These are phyloP conservation scores for Tympanoctomys barrerae DNA, from an alignment of 2,797 vertebrate species.

Conservation along the genomic window DNA sequence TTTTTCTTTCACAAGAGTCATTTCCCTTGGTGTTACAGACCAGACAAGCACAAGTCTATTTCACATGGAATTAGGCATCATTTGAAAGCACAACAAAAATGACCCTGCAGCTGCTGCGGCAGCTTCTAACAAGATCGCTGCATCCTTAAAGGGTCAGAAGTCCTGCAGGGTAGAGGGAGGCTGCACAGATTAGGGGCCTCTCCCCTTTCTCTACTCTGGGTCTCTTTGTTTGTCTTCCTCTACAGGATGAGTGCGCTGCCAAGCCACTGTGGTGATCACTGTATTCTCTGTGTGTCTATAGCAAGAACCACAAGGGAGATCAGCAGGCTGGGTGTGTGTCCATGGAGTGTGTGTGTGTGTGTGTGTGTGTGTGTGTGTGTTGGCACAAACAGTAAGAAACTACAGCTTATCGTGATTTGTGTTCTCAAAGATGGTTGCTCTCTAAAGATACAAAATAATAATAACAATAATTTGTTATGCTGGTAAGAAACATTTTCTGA, in stretches of 20 bases:
- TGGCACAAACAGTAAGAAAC: background rate
- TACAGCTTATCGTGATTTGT: constrained; percentile 34
- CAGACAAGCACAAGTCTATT: constrained; percentile 44
- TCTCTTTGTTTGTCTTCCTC: constrained; percentile 7
- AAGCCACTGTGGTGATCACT: background rate
- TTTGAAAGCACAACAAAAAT: constrained; percentile 60
- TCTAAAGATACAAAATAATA: constrained; percentile 54
- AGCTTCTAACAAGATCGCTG: constrained; percentile 19
- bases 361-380: background rate
- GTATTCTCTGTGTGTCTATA: background rate
- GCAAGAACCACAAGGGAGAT: background rate
- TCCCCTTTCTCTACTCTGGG: background rate
- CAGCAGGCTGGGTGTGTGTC: background rate
- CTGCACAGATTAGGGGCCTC: constrained; percentile 5
- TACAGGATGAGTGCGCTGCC: background rate
- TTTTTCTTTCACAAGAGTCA: constrained; percentile 39
- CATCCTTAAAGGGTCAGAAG: background rate
- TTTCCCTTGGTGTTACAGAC: constrained; percentile 21
- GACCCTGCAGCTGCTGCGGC: background rate
- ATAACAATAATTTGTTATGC: constrained; percentile 52
- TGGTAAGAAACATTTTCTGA: constrained; percentile 62
- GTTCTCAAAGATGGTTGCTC: constrained; percentile 30
- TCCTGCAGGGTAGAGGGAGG: background rate
- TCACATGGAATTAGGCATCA: background rate
- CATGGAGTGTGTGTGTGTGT: too few species aligned